Conservation (phyloP, 2,113 vertebrate genomes). For the Anhinga anhinga region DNA sequence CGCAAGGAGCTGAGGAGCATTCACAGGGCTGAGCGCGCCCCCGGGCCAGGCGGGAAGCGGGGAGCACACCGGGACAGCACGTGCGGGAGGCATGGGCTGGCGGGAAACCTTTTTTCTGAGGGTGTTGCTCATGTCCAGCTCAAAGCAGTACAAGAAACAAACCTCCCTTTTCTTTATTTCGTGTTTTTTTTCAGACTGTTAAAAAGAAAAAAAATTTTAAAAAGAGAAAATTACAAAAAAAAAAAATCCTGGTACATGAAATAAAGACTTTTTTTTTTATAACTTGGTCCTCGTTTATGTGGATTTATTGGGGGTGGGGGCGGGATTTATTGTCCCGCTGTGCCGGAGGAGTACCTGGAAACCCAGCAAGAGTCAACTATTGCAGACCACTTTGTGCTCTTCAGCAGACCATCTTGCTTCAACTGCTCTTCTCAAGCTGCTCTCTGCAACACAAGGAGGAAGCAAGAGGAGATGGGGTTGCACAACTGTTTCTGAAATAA, state of each 20-base stretch:
- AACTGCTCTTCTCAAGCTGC: neutral
- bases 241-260: constrained; percentile 84
- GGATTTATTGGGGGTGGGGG: constrained; percentile 15
- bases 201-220: constrained; percentile 82
- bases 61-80: neutral
- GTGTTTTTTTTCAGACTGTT: constrained; percentile 83
- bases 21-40: neutral
- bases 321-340: neutral
- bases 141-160: constrained; percentile 73
- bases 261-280: constrained; percentile 79
- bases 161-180: constrained; percentile 79
- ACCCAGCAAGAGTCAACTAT: neutral
- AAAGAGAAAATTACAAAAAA: constrained; percentile 78
- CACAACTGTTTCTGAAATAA: neutral
- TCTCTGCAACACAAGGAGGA: fast-evolving
- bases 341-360: neutral
- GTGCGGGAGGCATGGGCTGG: neutral
- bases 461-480: neutral
- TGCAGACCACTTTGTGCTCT: neutral
- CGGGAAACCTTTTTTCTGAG: constrained; percentile 59
- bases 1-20: neutral
- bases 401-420: neutral
- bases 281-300: constrained; percentile 59
- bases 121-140: constrained; percentile 68
- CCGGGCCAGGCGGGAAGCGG: neutral